These are phyloP conservation scores for Chaetorhynchus papuensis DNA, from an alignment of 2,113 vertebrate genomes.

Conservation along the genomic window DNA sequence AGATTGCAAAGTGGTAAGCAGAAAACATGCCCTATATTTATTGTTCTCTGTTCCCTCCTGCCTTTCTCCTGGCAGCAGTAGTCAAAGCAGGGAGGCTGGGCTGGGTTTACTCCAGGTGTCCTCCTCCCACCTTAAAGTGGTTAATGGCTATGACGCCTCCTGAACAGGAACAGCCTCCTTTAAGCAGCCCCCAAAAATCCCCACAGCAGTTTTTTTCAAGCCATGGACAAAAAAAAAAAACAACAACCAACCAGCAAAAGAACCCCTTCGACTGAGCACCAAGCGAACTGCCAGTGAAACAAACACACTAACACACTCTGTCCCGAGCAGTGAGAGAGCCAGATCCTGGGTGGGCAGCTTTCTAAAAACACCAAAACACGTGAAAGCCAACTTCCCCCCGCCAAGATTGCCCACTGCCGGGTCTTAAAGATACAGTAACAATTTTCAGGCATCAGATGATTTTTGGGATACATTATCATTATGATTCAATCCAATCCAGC, in stretches of 20 bases:
- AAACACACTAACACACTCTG: not conserved
- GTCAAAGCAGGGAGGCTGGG: not conserved
- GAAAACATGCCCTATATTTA: not conserved
- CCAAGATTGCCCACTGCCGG: rapidly evolving
- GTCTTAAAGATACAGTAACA: not conserved
- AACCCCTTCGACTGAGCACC: not conserved
- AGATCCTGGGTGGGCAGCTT: not conserved
- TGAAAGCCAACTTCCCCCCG: rapidly evolving
- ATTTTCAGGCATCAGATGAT: not conserved
- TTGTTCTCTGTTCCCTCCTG: not conserved
- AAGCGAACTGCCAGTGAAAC: rapidly evolving
- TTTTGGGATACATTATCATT: not conserved
- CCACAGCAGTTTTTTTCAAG: rapidly evolving
- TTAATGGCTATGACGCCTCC: no score
- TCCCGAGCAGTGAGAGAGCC: rapidly evolving
- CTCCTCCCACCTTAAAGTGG: not conserved
- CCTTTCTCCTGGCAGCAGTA: not conserved
- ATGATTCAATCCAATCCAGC: not conserved
- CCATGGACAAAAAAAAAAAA: not conserved
- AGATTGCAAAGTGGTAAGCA: not conserved
- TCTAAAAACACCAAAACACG: rapidly evolving
- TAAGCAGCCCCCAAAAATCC: not conserved
- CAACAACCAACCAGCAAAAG: not conserved
- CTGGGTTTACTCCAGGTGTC: not conserved
- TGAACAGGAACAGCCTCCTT: not conserved